These are phyloP conservation scores for Melinaea marsaeus DNA, from an alignment of 2,888 invertebrate species.

Conservation along the genomic window DNA sequence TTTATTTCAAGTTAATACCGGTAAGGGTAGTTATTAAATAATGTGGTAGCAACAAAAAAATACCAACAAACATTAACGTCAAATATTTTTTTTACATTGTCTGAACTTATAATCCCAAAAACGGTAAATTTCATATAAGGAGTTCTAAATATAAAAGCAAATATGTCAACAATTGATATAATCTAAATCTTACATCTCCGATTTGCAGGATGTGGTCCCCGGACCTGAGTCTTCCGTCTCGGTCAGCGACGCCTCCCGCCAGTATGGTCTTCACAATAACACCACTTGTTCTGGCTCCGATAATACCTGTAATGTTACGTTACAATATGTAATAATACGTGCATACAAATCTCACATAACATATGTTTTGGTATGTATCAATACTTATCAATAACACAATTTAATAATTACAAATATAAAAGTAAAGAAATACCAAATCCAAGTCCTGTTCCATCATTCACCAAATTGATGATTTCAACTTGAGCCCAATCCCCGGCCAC, in stretches of 20 bases:
- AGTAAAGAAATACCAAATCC: slow-evolving; percentile 86
- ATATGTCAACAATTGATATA: slow-evolving; percentile 46
- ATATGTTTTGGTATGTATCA: too few relatives aligned
- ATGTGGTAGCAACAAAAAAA: too few relatives aligned
- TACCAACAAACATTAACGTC: too few relatives aligned
- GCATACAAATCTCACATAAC: too few relatives aligned
- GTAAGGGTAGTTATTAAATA: too few relatives aligned
- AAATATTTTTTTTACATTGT: too few relatives aligned
- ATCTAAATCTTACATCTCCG: slow-evolving; percentile 83
- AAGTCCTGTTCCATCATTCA: slow-evolving; percentile 98
- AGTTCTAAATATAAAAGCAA: too few relatives aligned
- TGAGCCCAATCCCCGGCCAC: slow-evolving; percentile 95
- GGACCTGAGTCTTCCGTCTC: slow-evolving; percentile 96
- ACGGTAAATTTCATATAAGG: too few relatives aligned
- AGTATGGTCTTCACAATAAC: slow-evolving; percentile 99
- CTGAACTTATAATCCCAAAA: too few relatives aligned
- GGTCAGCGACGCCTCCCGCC: slow-evolving; percentile 97
- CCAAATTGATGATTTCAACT: slow-evolving; percentile 97
- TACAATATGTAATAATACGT: not conserved
- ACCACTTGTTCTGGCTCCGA: slow-evolving; percentile 97
- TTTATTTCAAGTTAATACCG: too few relatives aligned
- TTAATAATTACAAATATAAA: not conserved
- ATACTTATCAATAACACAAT: not conserved
- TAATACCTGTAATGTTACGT: slow-evolving; percentile 80
- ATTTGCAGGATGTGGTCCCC: slow-evolving; percentile 99